Percentiles rank a stretch among this genome's conserved stretches.
These are phyloP conservation scores for Smutsia gigantea DNA, from an alignment of 2,797 vertebrate genomes.

Conservation along the genomic window DNA sequence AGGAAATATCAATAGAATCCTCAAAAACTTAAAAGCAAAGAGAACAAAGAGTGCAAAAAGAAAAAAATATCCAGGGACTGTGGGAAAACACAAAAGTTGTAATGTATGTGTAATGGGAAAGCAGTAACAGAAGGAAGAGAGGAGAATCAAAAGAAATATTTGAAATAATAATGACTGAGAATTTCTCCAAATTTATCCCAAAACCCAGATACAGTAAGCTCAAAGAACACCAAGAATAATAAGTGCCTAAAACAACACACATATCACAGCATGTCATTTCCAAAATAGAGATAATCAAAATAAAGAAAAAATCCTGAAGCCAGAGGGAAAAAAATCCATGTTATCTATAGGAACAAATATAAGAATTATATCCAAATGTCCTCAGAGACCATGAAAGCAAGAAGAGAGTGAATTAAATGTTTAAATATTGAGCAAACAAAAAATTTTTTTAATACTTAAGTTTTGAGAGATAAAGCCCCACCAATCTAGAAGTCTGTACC, in stretches of 20 bases:
- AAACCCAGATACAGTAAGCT: neutral
- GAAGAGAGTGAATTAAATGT: neutral
- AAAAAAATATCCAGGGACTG: neutral
- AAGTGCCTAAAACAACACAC: neutral
- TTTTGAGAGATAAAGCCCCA: neutral
- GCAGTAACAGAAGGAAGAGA: neutral
- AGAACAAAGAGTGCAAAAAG: neutral
- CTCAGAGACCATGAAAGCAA: neutral
- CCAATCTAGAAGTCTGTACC: neutral
- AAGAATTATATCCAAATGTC: neutral
- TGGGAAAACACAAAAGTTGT: neutral
- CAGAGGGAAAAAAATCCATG: neutral
- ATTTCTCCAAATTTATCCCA: neutral
- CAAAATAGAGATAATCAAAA: neutral
- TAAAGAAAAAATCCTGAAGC: neutral
- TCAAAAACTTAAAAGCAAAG: neutral
- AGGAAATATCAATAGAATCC: neutral
- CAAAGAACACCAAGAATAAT: neutral
- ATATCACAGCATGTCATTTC: neutral
- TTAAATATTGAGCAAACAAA: neutral
- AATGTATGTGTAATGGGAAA: neutral
- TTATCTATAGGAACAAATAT: neutral
- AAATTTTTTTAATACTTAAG: neutral
- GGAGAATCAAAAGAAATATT: neutral
- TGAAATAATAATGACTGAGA: neutral